These are phyloP conservation scores for Zaprionus africanus DNA, from an alignment of 1,140 invertebrate species.

Conservation along the genomic window DNA sequence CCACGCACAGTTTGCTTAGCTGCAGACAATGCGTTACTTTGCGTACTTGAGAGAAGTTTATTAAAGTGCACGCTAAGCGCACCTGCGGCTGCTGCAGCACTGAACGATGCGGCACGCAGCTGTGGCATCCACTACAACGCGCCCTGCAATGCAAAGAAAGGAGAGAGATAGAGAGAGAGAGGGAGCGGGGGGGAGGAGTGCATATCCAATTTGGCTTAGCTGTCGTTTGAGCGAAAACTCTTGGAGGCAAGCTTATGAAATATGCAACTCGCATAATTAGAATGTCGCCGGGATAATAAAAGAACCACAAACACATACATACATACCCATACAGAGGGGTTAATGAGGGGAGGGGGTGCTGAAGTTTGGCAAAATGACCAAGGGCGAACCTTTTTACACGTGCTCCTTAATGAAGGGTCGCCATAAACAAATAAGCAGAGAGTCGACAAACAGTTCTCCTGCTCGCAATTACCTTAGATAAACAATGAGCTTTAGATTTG, in stretches of 20 bases:
- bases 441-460: conserved; percentile 31
- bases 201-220: conserved; percentile 51
- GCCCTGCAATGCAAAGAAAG: background rate
- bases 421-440: conserved; percentile 62
- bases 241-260: conserved; percentile 52
- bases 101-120: background rate
- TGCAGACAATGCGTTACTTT: conserved; percentile 49
- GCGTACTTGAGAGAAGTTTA: conserved; percentile 53
- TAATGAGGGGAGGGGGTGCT: background rate
- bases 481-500: conserved; percentile 52
- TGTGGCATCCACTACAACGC: conserved; percentile 4
- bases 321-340: background rate
- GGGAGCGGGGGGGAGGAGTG: background rate
- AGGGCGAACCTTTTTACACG: conserved; percentile 15
- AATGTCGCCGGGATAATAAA: conserved; percentile 44
- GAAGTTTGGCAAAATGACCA: conserved; percentile 19
- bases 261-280: conserved; percentile 67
- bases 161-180: too few species aligned
- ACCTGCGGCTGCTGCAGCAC: conserved; percentile 54
- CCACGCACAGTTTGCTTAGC: conserved; percentile 25
- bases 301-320: background rate
- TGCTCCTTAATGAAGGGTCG: conserved; percentile 52
- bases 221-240: conserved; percentile 40
- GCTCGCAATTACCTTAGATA: conserved; percentile 62
- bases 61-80: conserved; percentile 66